These are phyloP conservation scores for Penelope pileata DNA, from an alignment of 2,113 vertebrate genomes.

Conservation along the genomic window DNA sequence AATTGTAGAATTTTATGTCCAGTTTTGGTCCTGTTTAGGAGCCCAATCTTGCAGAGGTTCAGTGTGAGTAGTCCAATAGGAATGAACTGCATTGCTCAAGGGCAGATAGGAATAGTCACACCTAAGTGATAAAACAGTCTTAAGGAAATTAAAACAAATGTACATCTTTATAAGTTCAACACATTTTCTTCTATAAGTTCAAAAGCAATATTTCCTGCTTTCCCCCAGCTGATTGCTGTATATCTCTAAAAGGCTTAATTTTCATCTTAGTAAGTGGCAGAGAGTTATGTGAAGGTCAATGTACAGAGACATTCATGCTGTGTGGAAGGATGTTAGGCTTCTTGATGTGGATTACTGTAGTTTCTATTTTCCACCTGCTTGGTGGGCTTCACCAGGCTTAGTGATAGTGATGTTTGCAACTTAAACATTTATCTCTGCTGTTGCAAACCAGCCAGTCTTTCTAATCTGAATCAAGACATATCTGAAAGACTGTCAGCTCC, in stretches of 20 bases:
- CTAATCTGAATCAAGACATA: not conserved
- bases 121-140: not conserved
- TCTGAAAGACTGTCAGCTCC: not conserved
- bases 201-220: not conserved
- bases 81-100: not conserved
- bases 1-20: not conserved
- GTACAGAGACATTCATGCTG: not conserved
- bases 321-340: not conserved
- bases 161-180: not conserved
- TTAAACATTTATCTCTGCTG: not conserved
- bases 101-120: not conserved
- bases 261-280: slow-evolving; percentile 26
- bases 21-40: not conserved
- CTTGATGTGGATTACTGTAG: slow-evolving; percentile 6
- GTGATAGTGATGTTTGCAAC: not conserved
- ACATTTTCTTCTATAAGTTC: not conserved
- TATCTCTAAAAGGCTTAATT: slow-evolving; percentile 19
- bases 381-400: not conserved
- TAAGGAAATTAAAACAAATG: not conserved
- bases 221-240: not conserved
- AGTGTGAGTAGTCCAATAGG: not conserved
- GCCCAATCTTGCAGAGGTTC: not conserved
- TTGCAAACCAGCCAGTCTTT: not conserved
- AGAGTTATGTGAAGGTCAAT: not conserved
- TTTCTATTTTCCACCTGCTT: slow-evolving; percentile 18